A percentile compares a stretch with the other conserved stretches of the same genome.
phyloP scores from a whole-genome alignment of 1,140 invertebrate species.

The Leguminivora glycinivorella region DNA sequence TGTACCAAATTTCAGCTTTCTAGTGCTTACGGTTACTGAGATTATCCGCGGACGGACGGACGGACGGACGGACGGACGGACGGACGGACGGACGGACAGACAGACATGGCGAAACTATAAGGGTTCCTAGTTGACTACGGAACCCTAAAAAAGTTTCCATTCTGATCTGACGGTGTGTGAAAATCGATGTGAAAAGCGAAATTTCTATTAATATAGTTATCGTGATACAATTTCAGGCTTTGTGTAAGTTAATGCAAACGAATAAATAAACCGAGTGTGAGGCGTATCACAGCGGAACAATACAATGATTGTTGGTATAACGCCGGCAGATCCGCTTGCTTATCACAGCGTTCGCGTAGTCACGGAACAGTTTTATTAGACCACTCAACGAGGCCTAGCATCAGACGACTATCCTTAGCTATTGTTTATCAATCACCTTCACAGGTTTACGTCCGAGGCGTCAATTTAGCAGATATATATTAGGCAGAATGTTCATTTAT shows the following conservation, averaged over 20 bases:
- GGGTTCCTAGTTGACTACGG: no score
- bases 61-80: no score
- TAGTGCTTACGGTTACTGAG: no score
- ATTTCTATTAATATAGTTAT: no score
- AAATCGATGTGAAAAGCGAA: no score
- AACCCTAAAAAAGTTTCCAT: no score
- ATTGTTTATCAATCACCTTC: slow-evolving; percentile 9
- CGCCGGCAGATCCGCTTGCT: neutral
- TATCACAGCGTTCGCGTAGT: neutral
- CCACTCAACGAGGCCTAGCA: slow-evolving; percentile 4
- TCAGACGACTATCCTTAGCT: neutral
- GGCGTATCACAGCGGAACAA: neutral
- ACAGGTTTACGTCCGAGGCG: neutral
- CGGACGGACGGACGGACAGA: no score
- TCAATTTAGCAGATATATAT: slow-evolving; percentile 6
- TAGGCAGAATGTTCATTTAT: neutral
- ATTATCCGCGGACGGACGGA: no score
- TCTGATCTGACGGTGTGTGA: no score
- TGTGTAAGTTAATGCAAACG: neutral
- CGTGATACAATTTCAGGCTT: no score
- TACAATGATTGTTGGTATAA: neutral
- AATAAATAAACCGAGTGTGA: neutral
- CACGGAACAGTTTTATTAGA: slow-evolving; percentile 6
- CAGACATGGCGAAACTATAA: no score
- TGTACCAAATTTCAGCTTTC: no score